These are phyloP conservation scores for Bradypus variegatus DNA, from an alignment of 2,797 vertebrate species.

Conservation along the genomic window DNA sequence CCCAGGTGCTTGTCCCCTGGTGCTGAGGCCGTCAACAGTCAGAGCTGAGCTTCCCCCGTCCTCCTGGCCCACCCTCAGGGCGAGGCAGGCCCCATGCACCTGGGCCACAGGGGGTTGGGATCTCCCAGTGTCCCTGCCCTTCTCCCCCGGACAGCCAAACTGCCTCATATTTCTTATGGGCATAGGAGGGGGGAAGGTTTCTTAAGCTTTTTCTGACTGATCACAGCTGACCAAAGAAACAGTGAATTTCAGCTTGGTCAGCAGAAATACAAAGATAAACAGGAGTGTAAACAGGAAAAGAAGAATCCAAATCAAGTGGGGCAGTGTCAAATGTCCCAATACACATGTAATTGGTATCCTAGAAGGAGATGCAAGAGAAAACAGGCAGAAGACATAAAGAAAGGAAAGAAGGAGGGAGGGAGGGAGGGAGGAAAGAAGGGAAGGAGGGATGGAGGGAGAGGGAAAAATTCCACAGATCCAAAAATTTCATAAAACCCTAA, in stretches of 20 bases:
- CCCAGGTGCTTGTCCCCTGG: neutral
- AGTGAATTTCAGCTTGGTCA: neutral
- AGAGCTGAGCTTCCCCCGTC: too few species aligned
- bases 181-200: too few species aligned
- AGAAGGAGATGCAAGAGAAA: neutral
- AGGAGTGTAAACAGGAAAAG: neutral
- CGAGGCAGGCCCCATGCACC: neutral
- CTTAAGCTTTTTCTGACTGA: neutral
- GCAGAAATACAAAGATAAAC: neutral
- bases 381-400: neutral
- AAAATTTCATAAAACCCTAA: neutral
- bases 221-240: neutral
- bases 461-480: neutral
- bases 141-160: too few species aligned
- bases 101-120: too few species aligned
- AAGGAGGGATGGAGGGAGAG: too few species aligned
- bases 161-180: too few species aligned
- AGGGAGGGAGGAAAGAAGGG: neutral
- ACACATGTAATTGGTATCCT: rapidly evolving
- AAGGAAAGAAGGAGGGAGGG: neutral
- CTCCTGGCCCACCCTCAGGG: too few species aligned
- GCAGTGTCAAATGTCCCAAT: too few species aligned
- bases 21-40: neutral
- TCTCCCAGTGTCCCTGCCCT: neutral
- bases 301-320: neutral